Evolutionary conservation across 2,888 invertebrate genomes (phyloP), one percentile per base, ranked within the genome.

Genomic region (Liposcelis brunnea): DNA sequence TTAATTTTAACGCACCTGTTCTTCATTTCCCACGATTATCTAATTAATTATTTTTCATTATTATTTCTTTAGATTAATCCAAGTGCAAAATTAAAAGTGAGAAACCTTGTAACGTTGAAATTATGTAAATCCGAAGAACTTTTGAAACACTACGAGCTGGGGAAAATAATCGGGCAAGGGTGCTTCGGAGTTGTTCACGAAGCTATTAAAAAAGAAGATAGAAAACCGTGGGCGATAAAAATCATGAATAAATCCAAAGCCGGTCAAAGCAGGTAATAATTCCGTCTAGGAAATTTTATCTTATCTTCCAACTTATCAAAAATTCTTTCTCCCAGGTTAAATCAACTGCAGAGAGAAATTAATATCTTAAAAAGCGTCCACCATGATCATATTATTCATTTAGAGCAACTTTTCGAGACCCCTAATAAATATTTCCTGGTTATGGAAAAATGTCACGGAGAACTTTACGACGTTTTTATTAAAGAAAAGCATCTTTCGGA

Each of bases 361-460:
- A 59, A 62, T 47, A 71, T 72, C 49, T 57, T 72, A 50, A 71
- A 70, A 56, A 56, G 63, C 50, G 69, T 72, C n/a, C 56, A 63
- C 35, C 72, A 72, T 57, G 67, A 67, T 11, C 68, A 72, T 54
- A 71, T 72, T 45, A 69, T 72, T 48, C 58, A 59, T 49, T 57
- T 72, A 37, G 64, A 69, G 49, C 67, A 65, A 56, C 65, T 72
- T 4, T 66, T 65, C 50, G 72, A 72, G 56, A 68, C 70, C 2
- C 54, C 64, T 7, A 65, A 66, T 59, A 66, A 65, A 53, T 68
- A 71, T 55, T 73, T 67, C 55, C 57, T 73, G 51, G 62, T 73
- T 10, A 63, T 71, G 56, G 72, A 72, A 56, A 55, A 65, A 36
- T 72, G 72, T 56, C 57, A 59, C 15, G 66, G 65, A 15, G 69